Base-by-base conservation (phyloP, 2,113 vertebrate genomes). In the Mugil cephalus region DNA sequence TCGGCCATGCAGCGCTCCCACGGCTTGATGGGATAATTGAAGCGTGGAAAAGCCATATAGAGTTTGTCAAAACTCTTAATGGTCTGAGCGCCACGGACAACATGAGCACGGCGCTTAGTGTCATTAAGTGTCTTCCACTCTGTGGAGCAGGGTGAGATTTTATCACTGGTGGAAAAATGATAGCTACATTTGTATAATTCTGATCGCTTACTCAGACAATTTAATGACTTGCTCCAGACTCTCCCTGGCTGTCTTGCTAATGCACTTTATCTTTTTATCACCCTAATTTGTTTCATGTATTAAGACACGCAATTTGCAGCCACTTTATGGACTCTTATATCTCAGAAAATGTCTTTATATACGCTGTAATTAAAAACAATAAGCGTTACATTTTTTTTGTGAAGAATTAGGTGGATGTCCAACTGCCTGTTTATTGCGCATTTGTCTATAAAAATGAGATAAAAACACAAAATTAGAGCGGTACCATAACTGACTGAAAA, bases 21-120 rank as follows among this genome's bases (percentile, higher is more conserved):
- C 40, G 53, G 64, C 79, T 62, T 83, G 83, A 91, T 85, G 80
- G 74, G 74, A 80, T 89, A 90, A 89, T 77, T 89, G 84, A 89
- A 82, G 82, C 81, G 63, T 89, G 77, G 60, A 82, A 68, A 79
- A 91, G 69, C 80, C 69, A 55, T 69, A 85, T 42, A 88, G 78
- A 73, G 53, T 89, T 77, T 88, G 71, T 90, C 87, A 87, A 85
- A 87, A 84, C 21, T 85, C 74, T 74, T 80, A 80, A 82, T 76
- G 69, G 59, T 77, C 69, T 70, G 52, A 75, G 45, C 60, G 46
- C 51, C 80, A 53, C 43, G 66, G 73, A 83, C 52, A 18, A 61
- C n/a, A 65, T 50, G 40, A 87, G 43, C 14, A 66, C 40, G 34
- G 50, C 2, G 48, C 79, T 83, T 81, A 79, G 67, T 76, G 87